These are phyloP conservation scores for Labeo catla DNA, from an alignment of 2,113 vertebrate species.

Conservation along the genomic window DNA sequence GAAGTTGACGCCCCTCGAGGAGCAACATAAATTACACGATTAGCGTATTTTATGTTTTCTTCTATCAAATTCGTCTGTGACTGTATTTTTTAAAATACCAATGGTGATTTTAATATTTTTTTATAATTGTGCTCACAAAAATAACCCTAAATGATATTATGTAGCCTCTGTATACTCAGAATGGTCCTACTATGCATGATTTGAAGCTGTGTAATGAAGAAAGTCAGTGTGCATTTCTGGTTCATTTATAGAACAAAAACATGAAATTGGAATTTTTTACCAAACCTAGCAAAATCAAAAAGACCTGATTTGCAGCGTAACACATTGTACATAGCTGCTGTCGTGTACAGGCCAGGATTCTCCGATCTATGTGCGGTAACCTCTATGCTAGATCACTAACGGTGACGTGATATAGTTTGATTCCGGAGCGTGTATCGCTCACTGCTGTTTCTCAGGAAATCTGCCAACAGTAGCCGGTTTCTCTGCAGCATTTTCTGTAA, in stretches of 20 bases:
- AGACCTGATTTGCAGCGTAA: not conserved
- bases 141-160: constrained; percentile 62
- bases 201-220: constrained; percentile 63
- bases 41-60: constrained; percentile 55
- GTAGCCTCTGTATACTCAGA: constrained; percentile 67
- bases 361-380: constrained; percentile 18
- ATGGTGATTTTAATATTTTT: constrained; percentile 61
- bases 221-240: constrained; percentile 68
- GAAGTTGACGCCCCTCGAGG: not conserved
- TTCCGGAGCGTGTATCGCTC: constrained; percentile 46
- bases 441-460: constrained; percentile 69
- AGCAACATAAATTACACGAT: constrained; percentile 23
- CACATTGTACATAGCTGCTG: constrained; percentile 41
- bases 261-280: constrained; percentile 34
- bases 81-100: constrained; percentile 52
- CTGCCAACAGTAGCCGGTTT: constrained; percentile 53
- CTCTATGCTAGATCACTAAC: constrained; percentile 21
- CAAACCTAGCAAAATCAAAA: constrained; percentile 12
- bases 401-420: constrained; percentile 42
- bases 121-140: constrained; percentile 55
- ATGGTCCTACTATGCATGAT: constrained; percentile 73
- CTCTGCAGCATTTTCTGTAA: constrained; percentile 15
- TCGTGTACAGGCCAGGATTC: constrained; percentile 31
- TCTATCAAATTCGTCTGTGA: constrained; percentile 58
- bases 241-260: constrained; percentile 60